A percentile compares a stretch with the other conserved stretches of the same genome.
These are phyloP conservation scores for Marisa cornuarietis DNA, from an alignment of 1,140 invertebrate genomes.

Conservation along the genomic window DNA sequence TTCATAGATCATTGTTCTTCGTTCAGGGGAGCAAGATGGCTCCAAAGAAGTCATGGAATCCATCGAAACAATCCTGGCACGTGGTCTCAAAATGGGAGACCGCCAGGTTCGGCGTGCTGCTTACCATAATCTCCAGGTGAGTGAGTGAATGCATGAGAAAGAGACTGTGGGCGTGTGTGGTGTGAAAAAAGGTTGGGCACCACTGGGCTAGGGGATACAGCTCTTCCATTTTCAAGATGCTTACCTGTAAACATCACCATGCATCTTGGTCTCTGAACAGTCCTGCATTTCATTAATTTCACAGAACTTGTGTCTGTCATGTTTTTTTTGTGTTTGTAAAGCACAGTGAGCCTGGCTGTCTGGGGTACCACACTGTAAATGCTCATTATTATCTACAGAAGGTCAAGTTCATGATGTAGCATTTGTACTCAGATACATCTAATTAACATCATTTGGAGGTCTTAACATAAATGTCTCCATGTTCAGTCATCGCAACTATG, in stretches of 20 bases:
- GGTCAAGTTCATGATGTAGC: too few relatives aligned
- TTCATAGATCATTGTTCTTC: too few relatives aligned
- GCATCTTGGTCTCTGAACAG: too few relatives aligned
- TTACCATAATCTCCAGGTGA: slow-evolving; percentile 43
- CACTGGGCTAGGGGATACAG: not conserved
- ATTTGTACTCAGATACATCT: too few relatives aligned
- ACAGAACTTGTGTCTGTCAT: not conserved
- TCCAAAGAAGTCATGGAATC: slow-evolving; percentile 46
- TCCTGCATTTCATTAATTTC: not conserved
- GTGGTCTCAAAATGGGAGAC: slow-evolving; percentile 39
- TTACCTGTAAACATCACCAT: not conserved
- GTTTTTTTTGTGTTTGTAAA: too few relatives aligned
- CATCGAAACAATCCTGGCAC: slow-evolving; percentile 42
- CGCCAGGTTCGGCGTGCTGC: slow-evolving; percentile 34
- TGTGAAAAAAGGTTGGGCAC: too few relatives aligned
- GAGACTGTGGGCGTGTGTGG: not conserved
- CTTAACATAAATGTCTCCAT: not conserved
- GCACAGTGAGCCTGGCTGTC: too few relatives aligned
- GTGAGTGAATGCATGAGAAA: slow-evolving; percentile 21
- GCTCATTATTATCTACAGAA: too few relatives aligned
- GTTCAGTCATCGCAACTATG: not conserved
- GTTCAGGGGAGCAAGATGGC: slow-evolving; percentile 19
- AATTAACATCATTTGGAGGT: too few relatives aligned
- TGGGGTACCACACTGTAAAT: too few relatives aligned
- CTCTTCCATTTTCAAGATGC: not conserved